Conservation (phyloP, 2,797 vertebrate genomes). For the Adelosebastes latens region DNA sequence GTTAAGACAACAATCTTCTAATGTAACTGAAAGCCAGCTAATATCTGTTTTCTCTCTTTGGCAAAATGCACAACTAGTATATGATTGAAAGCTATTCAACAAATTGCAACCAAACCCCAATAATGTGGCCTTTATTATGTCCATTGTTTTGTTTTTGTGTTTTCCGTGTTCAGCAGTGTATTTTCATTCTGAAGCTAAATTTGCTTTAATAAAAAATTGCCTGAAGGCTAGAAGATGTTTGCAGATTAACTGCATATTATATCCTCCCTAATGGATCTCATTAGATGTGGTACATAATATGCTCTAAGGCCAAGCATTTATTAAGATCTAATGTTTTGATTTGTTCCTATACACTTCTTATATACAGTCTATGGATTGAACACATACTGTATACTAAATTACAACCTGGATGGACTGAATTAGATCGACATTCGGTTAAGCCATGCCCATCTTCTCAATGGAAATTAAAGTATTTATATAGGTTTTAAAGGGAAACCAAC, state of each 20-base stretch:
- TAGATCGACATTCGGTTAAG: neutral
- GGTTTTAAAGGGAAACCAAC: neutral
- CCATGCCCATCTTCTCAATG: neutral
- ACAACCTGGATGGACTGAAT: neutral
- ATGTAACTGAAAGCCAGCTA: conserved; percentile 15
- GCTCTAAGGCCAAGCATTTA: neutral
- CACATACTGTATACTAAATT: neutral
- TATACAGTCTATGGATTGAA: neutral
- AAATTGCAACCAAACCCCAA: conserved; percentile 49
- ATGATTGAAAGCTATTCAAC: conserved; percentile 43
- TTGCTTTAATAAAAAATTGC: neutral
- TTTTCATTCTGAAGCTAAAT: conserved; percentile 10
- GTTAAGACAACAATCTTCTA: conserved; percentile 29
- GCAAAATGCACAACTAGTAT: conserved; percentile 69
- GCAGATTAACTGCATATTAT: conserved; percentile 6
- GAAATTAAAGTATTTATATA: neutral
- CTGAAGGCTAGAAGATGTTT: conserved; percentile 5
- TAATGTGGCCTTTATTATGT: conserved; percentile 50
- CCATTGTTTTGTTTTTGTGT: conserved; percentile 10
- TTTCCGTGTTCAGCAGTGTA: conserved; percentile 3
- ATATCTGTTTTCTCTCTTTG: conserved; percentile 63
- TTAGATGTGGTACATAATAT: neutral
- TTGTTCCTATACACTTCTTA: neutral
- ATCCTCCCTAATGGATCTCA: conserved; percentile 7
- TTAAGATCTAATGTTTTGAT: neutral